phyloP scores from a whole-genome alignment of 2,113 vertebrate genomes.

The Oophaga pumilio region DNA sequence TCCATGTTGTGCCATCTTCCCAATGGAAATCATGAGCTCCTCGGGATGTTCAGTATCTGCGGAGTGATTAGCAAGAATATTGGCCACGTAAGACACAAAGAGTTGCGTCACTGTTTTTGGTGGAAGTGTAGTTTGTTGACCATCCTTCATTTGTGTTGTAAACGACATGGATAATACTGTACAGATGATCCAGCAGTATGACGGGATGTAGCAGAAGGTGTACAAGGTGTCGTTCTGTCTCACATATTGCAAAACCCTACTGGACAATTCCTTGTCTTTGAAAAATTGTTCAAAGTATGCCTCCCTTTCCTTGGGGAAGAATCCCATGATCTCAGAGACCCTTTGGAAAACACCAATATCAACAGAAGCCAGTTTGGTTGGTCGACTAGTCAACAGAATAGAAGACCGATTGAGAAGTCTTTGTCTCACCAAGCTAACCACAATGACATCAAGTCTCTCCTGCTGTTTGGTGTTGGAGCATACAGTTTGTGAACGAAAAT shows the following conservation, averaged over 20 bases:
- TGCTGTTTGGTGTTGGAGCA: conserved; percentile 57
- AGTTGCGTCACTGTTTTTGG: conserved; percentile 74
- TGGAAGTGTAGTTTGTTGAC: neutral
- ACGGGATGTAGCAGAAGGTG: conserved; percentile 68
- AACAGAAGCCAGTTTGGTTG: conserved; percentile 20
- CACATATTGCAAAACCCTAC: conserved; percentile 61
- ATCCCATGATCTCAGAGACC: conserved; percentile 66
- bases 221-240: conserved; percentile 66
- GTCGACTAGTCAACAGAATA: conserved; percentile 66
- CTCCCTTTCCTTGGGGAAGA: conserved; percentile 68
- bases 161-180: conserved; percentile 23
- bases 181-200: conserved; percentile 70
- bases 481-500: conserved; percentile 52
- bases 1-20: conserved; percentile 41
- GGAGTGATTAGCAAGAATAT: conserved; percentile 62
- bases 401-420: conserved; percentile 64
- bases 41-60: conserved; percentile 53
- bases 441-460: conserved; percentile 59
- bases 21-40: neutral
- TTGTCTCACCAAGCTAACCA: conserved; percentile 69
- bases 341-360: conserved; percentile 39
- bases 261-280: conserved; percentile 50
- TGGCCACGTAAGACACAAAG: conserved; percentile 62
- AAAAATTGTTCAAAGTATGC: conserved; percentile 68
- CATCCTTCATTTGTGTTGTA: neutral